Percentiles rank a stretch among this genome's conserved stretches.
Evolutionary conservation across 2,888 invertebrate species (phyloP).

Genomic region (Teleiodes luculella): DNA sequence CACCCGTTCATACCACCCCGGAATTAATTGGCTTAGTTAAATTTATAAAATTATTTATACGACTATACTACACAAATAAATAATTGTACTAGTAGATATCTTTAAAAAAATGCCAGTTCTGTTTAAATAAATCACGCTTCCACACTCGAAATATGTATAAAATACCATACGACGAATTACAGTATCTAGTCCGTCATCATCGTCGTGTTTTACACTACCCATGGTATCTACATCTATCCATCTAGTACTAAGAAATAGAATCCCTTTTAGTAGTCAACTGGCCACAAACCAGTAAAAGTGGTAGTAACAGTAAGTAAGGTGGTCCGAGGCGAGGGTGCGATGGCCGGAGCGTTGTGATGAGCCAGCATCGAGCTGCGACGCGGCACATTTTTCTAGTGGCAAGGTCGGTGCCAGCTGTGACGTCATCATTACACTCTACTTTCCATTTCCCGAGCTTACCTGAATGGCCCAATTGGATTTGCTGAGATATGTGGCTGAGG

Average conservation of each 20-base stretch:
- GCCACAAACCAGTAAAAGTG: background rate
- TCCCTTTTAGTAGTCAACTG: too few relatives aligned
- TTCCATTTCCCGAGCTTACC: constrained; percentile 52
- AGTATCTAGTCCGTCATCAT: too few relatives aligned
- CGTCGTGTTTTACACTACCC: too few relatives aligned
- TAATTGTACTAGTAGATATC: background rate
- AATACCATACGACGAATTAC: too few relatives aligned
- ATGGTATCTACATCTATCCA: too few relatives aligned
- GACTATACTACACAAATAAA: too few relatives aligned
- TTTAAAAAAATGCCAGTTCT: background rate
- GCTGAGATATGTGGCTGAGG: background rate
- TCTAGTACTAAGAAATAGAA: too few relatives aligned
- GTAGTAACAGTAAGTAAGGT: background rate
- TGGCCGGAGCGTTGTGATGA: constrained; percentile 60
- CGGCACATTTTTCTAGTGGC: constrained; percentile 79
- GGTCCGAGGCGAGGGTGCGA: constrained; percentile 31
- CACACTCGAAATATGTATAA: too few relatives aligned
- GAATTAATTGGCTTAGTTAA: too few relatives aligned
- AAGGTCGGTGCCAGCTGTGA: constrained; percentile 72
- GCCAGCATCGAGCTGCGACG: constrained; percentile 62
- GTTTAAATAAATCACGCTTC: too few relatives aligned
- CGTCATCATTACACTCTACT: constrained; percentile 64
- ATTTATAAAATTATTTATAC: too few relatives aligned
- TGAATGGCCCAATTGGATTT: constrained; percentile 7
- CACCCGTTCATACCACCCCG: too few relatives aligned